phyloP scores from a whole-genome alignment of 2,113 vertebrate genomes.

The Nesospiza acunhae region DNA sequence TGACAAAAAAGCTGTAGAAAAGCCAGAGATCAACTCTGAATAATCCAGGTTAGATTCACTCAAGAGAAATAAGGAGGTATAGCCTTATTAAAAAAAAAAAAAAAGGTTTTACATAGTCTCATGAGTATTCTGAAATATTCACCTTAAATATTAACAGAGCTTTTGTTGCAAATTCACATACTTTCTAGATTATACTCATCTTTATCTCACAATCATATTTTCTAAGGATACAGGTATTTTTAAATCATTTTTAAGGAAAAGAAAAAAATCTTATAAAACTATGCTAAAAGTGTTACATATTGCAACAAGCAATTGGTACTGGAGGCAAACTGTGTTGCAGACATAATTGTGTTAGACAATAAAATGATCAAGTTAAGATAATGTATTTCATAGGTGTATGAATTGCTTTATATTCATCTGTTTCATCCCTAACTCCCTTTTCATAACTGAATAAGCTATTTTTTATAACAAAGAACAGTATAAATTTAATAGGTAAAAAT shows the following conservation, averaged over 20 bases:
- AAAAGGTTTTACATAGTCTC: not conserved
- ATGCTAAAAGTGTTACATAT: not conserved
- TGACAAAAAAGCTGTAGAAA: not conserved
- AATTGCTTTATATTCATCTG: not conserved
- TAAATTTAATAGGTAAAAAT: not conserved
- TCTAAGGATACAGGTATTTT: not conserved
- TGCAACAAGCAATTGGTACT: not conserved
- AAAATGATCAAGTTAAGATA: not conserved
- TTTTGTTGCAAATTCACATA: not conserved
- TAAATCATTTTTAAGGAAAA: not conserved
- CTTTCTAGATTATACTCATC: not conserved
- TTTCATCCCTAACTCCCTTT: not conserved
- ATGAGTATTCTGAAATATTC: not conserved
- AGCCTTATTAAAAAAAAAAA: not conserved
- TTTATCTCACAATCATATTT: not conserved
- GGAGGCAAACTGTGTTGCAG: not conserved
- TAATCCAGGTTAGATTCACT: not conserved
- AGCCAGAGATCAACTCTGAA: not conserved
- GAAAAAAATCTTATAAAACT: not conserved
- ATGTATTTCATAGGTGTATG: not conserved
- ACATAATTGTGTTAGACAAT: not conserved
- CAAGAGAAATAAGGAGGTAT: not conserved
- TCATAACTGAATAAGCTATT: not conserved
- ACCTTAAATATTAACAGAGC: not conserved
- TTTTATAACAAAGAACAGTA: not conserved